Evolutionary conservation across 2,113 vertebrate genomes (phyloP).

Genomic region (Eonycteris spelaea): DNA sequence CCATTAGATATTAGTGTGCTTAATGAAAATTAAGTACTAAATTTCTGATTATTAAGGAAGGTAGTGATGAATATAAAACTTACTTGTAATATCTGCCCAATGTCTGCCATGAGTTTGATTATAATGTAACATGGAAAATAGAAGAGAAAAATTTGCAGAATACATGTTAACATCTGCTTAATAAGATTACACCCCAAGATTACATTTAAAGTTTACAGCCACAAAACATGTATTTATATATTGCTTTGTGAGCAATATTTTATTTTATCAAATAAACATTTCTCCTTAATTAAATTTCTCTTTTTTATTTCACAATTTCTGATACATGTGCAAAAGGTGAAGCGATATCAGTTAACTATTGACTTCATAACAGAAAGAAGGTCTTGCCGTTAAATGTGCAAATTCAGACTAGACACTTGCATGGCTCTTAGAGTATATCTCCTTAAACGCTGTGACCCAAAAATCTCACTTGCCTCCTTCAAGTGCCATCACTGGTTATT

Average conservation of each 20-base stretch:
- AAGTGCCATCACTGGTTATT: background rate
- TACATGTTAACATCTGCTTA: background rate
- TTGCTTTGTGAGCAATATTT: background rate
- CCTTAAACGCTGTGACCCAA: background rate
- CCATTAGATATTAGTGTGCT: background rate
- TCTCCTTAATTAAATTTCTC: background rate
- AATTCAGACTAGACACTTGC: background rate
- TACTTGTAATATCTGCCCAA: background rate
- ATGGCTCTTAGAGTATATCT: background rate
- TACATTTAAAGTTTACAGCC: background rate
- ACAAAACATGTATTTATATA: background rate
- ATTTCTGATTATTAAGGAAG: background rate
- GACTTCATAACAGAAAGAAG: background rate
- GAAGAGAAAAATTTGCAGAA: background rate
- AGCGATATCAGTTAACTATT: background rate
- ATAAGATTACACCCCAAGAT: background rate
- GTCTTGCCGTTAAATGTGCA: background rate
- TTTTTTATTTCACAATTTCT: background rate
- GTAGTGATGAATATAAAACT: background rate
- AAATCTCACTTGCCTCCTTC: accelerated
- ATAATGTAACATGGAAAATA: background rate
- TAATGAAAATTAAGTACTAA: background rate
- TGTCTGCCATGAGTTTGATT: background rate
- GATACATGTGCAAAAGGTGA: background rate
- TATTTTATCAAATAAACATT: background rate